Evolutionary conservation across 2,113 vertebrate species (phyloP).

Genomic region (Scalopus aquaticus): DNA sequence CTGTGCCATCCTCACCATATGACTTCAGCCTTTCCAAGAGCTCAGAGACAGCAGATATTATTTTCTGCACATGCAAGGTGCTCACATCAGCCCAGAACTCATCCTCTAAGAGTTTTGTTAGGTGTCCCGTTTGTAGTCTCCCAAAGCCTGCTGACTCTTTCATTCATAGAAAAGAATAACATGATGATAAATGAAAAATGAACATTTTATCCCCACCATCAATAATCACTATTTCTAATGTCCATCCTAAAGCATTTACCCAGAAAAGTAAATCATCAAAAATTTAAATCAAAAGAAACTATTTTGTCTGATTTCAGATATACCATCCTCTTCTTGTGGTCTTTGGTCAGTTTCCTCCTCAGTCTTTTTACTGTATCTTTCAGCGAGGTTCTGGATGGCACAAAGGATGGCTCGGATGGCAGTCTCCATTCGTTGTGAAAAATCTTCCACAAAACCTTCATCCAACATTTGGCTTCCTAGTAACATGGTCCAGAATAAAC

Average conservation of each 20-base stretch:
- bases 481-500: neutral
- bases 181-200: constrained; percentile 11
- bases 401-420: constrained; percentile 90
- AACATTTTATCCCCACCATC: neutral
- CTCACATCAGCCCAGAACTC: constrained; percentile 89
- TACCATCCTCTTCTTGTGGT: constrained; percentile 77
- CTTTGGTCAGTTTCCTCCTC: constrained; percentile 66
- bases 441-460: constrained; percentile 86
- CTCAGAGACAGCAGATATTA: constrained; percentile 83
- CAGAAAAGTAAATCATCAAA: neutral
- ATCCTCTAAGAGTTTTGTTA: constrained; percentile 91
- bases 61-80: constrained; percentile 87
- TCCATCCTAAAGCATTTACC: neutral
- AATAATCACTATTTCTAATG: neutral
- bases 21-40: constrained; percentile 88
- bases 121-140: constrained; percentile 89
- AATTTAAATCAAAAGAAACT: neutral
- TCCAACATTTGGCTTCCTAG: constrained; percentile 80
- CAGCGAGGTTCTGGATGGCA: constrained; percentile 92
- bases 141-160: constrained; percentile 83
- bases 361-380: constrained; percentile 83
- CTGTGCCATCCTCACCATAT: constrained; percentile 86
- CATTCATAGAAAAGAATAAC: constrained; percentile 27
- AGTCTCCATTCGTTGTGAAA: constrained; percentile 90
- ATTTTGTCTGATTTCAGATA: constrained; percentile 15